Percentiles rank a stretch among this genome's conserved stretches.
phyloP scores from a whole-genome alignment of 2,797 vertebrate genomes.

The Hypotaenidia philippensis region DNA sequence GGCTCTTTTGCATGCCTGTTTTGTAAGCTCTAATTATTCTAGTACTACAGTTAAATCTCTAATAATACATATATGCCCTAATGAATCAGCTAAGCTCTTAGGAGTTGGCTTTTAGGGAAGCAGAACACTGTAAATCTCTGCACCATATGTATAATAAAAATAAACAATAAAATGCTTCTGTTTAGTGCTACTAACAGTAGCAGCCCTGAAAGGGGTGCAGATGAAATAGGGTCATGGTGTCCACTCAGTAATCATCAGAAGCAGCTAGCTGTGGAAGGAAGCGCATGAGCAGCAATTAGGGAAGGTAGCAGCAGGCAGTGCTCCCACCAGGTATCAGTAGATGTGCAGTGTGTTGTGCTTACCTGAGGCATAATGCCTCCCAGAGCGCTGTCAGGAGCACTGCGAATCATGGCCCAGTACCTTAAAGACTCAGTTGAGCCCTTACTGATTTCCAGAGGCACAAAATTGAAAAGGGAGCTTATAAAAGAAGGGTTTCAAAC shows the following conservation, averaged over 20 bases:
- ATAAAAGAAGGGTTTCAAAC: not conserved
- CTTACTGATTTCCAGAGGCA: not conserved
- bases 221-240: not conserved
- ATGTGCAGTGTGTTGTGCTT: not conserved
- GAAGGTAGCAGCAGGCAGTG: not conserved
- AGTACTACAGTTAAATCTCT: not conserved
- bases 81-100: constrained; percentile 10
- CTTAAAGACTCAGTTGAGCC: not conserved
- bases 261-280: not conserved
- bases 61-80: not conserved
- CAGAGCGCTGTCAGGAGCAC: not conserved
- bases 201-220: not conserved
- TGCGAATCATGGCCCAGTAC: not conserved
- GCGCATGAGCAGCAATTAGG: not conserved
- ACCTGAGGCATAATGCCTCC: not conserved
- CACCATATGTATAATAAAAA: not conserved
- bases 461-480: not conserved
- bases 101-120: constrained; percentile 4
- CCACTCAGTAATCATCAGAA: not conserved
- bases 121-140: not conserved
- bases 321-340: not conserved
- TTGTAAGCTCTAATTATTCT: constrained; percentile 9
- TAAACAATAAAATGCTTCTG: not conserved
- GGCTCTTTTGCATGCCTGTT: not conserved
- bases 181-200: not conserved